Percentiles rank a stretch among this genome's conserved stretches.
Evolutionary conservation across 2,113 vertebrate species (phyloP).

Genomic region (Myotis yumanensis): DNA sequence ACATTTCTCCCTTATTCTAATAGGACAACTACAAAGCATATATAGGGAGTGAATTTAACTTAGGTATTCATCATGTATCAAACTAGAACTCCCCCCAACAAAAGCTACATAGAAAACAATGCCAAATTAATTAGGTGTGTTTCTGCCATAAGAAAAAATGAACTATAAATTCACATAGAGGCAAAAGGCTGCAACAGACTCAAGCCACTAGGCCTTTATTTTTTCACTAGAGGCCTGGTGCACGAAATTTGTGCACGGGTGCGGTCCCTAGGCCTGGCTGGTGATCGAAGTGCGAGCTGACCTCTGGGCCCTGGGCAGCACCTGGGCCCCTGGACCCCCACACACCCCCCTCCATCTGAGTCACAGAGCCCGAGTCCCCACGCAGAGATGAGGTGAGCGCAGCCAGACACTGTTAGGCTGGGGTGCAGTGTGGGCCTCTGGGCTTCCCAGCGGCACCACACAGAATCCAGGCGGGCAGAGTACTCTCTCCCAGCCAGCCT

Average conservation of each 20-base stretch:
- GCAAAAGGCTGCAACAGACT: not conserved
- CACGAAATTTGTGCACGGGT: no score
- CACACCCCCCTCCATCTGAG: no score
- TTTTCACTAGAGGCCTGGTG: not conserved
- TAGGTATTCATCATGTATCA: conserved; percentile 30
- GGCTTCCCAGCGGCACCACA: no score
- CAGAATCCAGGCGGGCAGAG: no score
- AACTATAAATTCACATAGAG: conserved; percentile 33
- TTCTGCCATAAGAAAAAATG: conserved; percentile 42
- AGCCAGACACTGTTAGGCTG: accelerated
- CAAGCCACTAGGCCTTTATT: not conserved
- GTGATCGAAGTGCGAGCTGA: no score
- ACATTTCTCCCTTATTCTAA: conserved; percentile 18
- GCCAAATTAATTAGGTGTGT: conserved; percentile 31
- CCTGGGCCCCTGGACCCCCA: no score
- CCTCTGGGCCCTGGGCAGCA: no score
- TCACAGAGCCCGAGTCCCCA: no score
- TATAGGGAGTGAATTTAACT: conserved; percentile 46
- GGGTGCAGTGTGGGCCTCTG: no score
- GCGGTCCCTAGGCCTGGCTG: no score
- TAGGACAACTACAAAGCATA: conserved; percentile 26
- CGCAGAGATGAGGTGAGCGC: no score
- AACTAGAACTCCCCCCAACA: conserved; percentile 17
- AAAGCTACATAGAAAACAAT: conserved; percentile 52
- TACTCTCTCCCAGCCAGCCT: no score